phyloP scores from a whole-genome alignment of 92 coral and sea anemone genomes.

The Hydrozoanthus gracilis region DNA sequence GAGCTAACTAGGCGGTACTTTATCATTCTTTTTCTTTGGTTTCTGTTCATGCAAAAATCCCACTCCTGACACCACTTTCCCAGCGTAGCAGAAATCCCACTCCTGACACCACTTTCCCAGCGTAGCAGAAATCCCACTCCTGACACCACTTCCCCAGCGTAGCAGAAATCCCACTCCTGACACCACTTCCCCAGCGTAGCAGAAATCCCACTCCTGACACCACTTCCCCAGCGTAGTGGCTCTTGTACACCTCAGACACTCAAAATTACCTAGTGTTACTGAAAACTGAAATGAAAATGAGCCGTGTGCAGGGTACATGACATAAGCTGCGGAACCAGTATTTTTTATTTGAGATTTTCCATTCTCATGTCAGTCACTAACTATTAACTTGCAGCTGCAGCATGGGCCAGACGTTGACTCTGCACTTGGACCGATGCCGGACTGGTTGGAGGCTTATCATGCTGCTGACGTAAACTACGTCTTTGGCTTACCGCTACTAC shows the following conservation, averaged over 20 bases:
- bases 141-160: too few species aligned
- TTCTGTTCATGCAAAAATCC: neutral
- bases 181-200: neutral
- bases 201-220: conserved; percentile 1
- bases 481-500: conserved; percentile 27
- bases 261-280: conserved; percentile 15
- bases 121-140: too few species aligned
- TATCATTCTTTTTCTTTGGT: too few species aligned
- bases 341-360: too few species aligned
- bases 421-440: neutral
- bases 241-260: neutral
- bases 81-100: too few species aligned
- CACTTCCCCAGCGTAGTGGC: neutral
- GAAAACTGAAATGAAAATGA: neutral
- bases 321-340: neutral
- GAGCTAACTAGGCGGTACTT: too few species aligned
- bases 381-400: neutral
- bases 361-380: neutral
- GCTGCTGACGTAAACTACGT: conserved; percentile 13
- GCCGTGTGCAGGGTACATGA: neutral
- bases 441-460: conserved; percentile 30
- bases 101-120: too few species aligned
- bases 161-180: too few species aligned
- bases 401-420: conserved; percentile 14
- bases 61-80: neutral